Percentiles rank a stretch among this genome's conserved stretches.
phyloP scores from a whole-genome alignment of 2,888 invertebrate genomes.

The Bembecia ichneumoniformis region DNA sequence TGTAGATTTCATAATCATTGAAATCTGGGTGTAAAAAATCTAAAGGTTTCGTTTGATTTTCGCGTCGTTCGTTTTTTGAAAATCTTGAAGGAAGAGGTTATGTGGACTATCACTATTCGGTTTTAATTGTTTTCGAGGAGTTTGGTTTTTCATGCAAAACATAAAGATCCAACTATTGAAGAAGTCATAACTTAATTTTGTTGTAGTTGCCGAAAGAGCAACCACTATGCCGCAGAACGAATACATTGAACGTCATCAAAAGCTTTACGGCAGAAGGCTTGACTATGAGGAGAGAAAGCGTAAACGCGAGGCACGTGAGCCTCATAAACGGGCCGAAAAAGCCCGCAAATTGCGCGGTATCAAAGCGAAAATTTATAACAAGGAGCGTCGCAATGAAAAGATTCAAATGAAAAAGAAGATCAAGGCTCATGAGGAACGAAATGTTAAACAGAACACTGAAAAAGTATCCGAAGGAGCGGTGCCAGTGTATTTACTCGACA shows the following conservation, averaged over 20 bases:
- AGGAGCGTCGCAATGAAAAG: conserved; percentile 96
- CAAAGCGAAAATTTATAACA: conserved; percentile 98
- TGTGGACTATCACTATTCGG: background rate
- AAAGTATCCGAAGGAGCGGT: conserved; percentile 91
- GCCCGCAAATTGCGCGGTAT: conserved; percentile 94
- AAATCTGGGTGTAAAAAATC: too few relatives aligned
- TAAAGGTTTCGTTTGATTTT: too few relatives aligned
- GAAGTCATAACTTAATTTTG: conserved; percentile 36
- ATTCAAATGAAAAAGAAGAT: conserved; percentile 99
- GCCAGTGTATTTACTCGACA: conserved; percentile 96
- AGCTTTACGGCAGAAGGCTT: conserved; percentile 94
- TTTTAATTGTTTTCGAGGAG: too few relatives aligned
- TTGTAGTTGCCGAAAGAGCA: conserved; percentile 70
- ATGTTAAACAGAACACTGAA: conserved; percentile 88
- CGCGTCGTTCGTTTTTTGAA: too few relatives aligned
- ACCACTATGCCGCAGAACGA: conserved; percentile 98
- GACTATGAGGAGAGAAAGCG: conserved; percentile 98
- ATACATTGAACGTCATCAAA: conserved; percentile 98
- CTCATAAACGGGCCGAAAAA: conserved; percentile 91
- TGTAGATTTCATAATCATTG: too few relatives aligned
- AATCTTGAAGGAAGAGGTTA: background rate
- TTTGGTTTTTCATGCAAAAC: too few relatives aligned
- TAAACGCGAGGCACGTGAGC: conserved; percentile 95
- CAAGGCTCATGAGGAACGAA: conserved; percentile 96
- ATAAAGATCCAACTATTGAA: too few relatives aligned